A percentile compares a stretch with the other conserved stretches of the same genome.
Conservation (phyloP, 2,113 vertebrate genomes). For the Cyanoderma ruficeps region DNA sequence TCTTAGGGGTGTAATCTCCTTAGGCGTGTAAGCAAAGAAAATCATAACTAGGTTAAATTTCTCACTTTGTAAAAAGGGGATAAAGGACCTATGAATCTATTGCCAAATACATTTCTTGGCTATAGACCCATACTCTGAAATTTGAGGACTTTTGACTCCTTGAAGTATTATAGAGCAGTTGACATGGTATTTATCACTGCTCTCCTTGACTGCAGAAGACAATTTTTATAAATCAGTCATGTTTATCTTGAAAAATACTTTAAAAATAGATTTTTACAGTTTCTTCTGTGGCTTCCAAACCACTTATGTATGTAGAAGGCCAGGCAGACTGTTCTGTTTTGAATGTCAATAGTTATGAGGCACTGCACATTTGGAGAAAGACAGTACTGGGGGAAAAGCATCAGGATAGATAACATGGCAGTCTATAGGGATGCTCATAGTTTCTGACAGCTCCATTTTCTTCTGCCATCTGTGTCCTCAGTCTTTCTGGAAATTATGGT, state of each 20-base stretch:
- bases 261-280: neutral
- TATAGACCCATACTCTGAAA: neutral
- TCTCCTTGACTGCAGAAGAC: neutral
- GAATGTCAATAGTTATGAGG: neutral
- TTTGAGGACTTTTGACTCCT: neutral
- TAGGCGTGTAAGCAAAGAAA: neutral
- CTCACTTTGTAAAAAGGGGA: neutral
- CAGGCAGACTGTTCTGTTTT: neutral
- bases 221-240: conserved; percentile 17
- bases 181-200: neutral
- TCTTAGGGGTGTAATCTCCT: neutral
- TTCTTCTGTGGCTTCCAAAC: conserved; percentile 5
- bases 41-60: neutral
- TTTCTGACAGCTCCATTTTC: conserved; percentile 64
- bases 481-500: neutral
- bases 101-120: neutral
- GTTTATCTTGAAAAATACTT: neutral
- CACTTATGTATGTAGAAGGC: neutral
- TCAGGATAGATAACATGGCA: neutral
- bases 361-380: neutral
- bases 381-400: neutral
- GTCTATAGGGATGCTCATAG: neutral
- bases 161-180: neutral
- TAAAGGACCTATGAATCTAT: neutral
- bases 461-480: conserved; percentile 31